Evolutionary conservation across 2,797 vertebrate species (phyloP).

Genomic region (Rhinatrema bivittatum): DNA sequence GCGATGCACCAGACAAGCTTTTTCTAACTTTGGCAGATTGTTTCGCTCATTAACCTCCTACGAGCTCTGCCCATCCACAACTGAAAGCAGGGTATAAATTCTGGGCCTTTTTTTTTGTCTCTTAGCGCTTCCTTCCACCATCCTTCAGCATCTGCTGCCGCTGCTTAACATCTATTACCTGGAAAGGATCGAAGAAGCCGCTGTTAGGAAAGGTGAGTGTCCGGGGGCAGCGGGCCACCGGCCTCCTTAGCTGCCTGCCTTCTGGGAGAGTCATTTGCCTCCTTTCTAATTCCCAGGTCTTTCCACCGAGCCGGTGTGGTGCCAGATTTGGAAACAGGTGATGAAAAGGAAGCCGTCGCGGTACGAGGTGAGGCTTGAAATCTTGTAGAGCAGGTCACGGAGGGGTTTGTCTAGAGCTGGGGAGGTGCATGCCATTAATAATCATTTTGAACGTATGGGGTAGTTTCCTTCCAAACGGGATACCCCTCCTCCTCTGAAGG

Average conservation of each 20-base stretch:
- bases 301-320: slow-evolving; percentile 73
- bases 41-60: too few relatives aligned
- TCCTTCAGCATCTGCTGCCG: slow-evolving; percentile 75
- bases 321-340: slow-evolving; percentile 66
- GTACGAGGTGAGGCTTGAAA: slow-evolving; percentile 53
- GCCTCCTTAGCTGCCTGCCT: too few relatives aligned
- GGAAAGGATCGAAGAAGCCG: slow-evolving; percentile 69
- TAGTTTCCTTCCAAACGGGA: too few relatives aligned
- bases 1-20: too few relatives aligned
- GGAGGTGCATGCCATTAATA: too few relatives aligned
- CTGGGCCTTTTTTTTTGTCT: too few relatives aligned
- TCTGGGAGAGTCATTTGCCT: background rate
- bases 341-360: slow-evolving; percentile 63
- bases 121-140: slow-evolving; percentile 67
- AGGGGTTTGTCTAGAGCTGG: background rate
- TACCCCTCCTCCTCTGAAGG: too few relatives aligned
- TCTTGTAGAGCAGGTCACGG: too few relatives aligned
- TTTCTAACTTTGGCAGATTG: too few relatives aligned
- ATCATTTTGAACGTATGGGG: too few relatives aligned
- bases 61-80: too few relatives aligned
- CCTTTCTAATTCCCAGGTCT: slow-evolving; percentile 54
- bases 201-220: slow-evolving; percentile 70
- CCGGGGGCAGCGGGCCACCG: background rate
- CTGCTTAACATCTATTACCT: slow-evolving; percentile 76
- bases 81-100: too few relatives aligned